Evolutionary conservation across 2,113 vertebrate species (phyloP), one percentile per base, ranked within the genome.

Genomic region (Plotosus lineatus): DNA sequence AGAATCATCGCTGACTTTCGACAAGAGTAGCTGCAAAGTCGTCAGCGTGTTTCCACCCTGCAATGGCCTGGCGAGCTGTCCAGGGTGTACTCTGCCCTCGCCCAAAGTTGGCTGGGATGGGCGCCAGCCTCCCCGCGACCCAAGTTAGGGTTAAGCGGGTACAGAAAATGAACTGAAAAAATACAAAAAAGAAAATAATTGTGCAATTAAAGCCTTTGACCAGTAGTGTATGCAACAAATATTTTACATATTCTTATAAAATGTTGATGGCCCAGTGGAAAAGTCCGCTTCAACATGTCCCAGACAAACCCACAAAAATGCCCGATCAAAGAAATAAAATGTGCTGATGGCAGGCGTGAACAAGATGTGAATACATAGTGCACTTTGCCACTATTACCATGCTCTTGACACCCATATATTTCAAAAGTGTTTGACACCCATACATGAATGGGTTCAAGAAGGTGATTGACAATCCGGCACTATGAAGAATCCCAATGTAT

Each of bases 321-420:
- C 21, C 17, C n/a, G 77, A 78, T 19, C 11, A 53, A 71, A 71
- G 19, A 44, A n/a, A 61, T 10, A 23, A 26, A 3, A 31, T 69
- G 26, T 10, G 53, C 53, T 58, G 40, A 72, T 33, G 26, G 51
- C 51, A 42, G 51, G 28, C 58, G 51, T 48, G 66, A 33, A 71
- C 17, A n/a, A 72, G 78, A 53, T 78, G 76, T 66, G 58, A 63
- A 60, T 53, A 66, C 17, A 69, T 23, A 12, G 48, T 71, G 17
- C 36, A 46, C 50, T 58, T 17, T 58, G 66, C 66, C 38, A 60
- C 28, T 31, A 72, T 69, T 60, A 44, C 53, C 40, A 44, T 31
- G 36, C 40, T 42, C 53, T 55, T 33, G 40, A 58, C 51, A 51
- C 46, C 46, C 69, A 73, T 73, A 73, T 51, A 73, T 73, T 51